Base-by-base conservation (phyloP, 2,797 vertebrate genomes). In the Chiroxiphia lanceolata region DNA sequence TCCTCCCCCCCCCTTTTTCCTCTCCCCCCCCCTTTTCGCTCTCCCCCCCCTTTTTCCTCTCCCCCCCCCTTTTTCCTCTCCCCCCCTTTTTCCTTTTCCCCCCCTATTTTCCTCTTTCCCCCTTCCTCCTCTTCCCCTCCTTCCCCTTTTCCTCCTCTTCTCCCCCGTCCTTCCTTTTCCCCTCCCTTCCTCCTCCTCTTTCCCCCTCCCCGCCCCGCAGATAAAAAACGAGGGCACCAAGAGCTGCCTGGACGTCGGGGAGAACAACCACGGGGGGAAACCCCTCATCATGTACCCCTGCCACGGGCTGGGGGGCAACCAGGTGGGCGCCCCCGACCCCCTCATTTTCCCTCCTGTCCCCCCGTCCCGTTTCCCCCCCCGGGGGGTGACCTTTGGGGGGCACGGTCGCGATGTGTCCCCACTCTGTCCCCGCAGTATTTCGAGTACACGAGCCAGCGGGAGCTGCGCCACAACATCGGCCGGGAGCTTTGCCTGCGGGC, bases 261-360 rank as follows among this genome's bases (percentile, higher is more conserved):
- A 99, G 96, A 98, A 97, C 91, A 98, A 98, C 93, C 97, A 74
- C 0, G 99, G 99, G 14, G 98, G 98, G 67, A 99, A 99, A 87
- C 97, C 99, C 1, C 40, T 99, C 89, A 99, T 99, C 96, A 98
- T 99, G 99, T 99, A 99, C 81, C 44, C 90, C 6, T 99, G 99
- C 97, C 99, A 99, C 38, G 99, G 99, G 94, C 99, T 99, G 98
- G 99, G 99, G 17, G 99, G 99, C 91, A 99, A 99, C 97, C 99
- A 99, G 99, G 99, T 99, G 97, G 84, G 40, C 12, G 13, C 50
- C 54, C 19, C 5, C 13, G 3, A 27, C 15, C 21, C 31, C 36
- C 14, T 9, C 31, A 3, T 27, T 22, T 33, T 56, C 48, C 56
- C 14, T 4, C 10, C 18, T 33, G 53, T 31, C 34, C 27, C 7